These are phyloP conservation scores for Amiota communis DNA, from an alignment of 2,888 invertebrate species.

Conservation along the genomic window DNA sequence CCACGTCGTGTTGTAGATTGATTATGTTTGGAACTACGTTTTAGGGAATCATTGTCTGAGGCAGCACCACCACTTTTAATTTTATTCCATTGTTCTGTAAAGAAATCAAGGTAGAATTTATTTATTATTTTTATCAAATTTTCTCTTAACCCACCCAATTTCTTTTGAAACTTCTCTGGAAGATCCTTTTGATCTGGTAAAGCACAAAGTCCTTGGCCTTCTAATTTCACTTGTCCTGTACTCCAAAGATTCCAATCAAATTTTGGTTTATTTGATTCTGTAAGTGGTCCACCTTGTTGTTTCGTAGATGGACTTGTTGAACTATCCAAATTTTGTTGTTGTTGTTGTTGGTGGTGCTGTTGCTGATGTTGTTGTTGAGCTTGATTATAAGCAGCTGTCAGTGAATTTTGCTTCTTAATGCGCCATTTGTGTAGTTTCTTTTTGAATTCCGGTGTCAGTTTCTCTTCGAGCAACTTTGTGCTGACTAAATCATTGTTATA, in stretches of 20 bases:
- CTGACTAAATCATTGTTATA: conserved; percentile 63
- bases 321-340: conserved; percentile 51
- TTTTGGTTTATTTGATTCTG: conserved; percentile 69
- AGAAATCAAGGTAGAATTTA: not conserved
- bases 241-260: conserved; percentile 79
- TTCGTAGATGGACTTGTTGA: conserved; percentile 58
- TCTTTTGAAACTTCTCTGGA: conserved; percentile 87
- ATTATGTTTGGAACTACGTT: conserved; percentile 59
- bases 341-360: conserved; percentile 44
- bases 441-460: conserved; percentile 84
- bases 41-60: conserved; percentile 69
- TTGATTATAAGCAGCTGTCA: conserved; percentile 37
- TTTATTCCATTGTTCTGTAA: conserved; percentile 85
- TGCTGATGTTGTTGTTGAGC: conserved; percentile 36
- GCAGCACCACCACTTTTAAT: conserved; percentile 78
- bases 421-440: conserved; percentile 93
- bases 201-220: conserved; percentile 72
- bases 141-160: conserved; percentile 76
- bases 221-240: conserved; percentile 73
- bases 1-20: conserved; percentile 56
- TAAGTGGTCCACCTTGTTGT: conserved; percentile 54
- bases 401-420: conserved; percentile 73
- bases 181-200: conserved; percentile 79
- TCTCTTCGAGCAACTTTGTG: conserved; percentile 76
- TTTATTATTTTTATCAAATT: not conserved